Evolutionary conservation across 2,888 invertebrate species (phyloP).

Genomic region (Troides helena): DNA sequence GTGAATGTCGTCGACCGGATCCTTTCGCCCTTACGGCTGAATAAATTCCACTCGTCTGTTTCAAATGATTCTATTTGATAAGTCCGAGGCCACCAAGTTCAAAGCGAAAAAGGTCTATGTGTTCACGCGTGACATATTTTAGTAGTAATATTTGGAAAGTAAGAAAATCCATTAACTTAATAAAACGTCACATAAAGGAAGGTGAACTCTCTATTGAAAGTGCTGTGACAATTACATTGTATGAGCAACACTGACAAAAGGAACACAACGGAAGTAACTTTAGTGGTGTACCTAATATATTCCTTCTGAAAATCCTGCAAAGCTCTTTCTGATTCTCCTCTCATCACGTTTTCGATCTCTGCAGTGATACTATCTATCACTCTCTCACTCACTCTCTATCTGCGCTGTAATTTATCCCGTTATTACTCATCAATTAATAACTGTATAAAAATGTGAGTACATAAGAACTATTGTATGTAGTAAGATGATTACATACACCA

Average conservation of each 20-base stretch:
- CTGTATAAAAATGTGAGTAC: too few species aligned
- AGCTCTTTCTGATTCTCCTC: neutral
- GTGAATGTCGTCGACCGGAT: slow-evolving; percentile 24
- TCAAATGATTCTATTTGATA: slow-evolving; percentile 30
- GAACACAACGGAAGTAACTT: neutral
- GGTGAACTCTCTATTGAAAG: neutral
- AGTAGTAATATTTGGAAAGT: slow-evolving; percentile 24
- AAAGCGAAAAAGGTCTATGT: slow-evolving; percentile 29
- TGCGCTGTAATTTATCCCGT: too few species aligned
- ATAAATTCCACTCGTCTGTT: slow-evolving; percentile 28
- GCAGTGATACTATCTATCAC: too few species aligned
- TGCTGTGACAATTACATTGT: neutral
- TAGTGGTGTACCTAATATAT: neutral
- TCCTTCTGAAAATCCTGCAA: neutral
- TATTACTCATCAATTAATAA: too few species aligned
- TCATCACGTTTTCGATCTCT: neutral
- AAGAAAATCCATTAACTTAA: slow-evolving; percentile 26
- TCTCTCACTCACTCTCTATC: too few species aligned
- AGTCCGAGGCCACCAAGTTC: slow-evolving; percentile 28
- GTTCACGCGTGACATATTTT: slow-evolving; percentile 28
- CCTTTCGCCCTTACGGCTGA: slow-evolving; percentile 27
- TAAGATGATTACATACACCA: too few species aligned
- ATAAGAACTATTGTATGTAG: neutral
- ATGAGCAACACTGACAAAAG: neutral
- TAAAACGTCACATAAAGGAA: slow-evolving; percentile 10